Evolutionary conservation across 2,888 invertebrate species (phyloP).

Genomic region (Eristalis arbustorum): DNA sequence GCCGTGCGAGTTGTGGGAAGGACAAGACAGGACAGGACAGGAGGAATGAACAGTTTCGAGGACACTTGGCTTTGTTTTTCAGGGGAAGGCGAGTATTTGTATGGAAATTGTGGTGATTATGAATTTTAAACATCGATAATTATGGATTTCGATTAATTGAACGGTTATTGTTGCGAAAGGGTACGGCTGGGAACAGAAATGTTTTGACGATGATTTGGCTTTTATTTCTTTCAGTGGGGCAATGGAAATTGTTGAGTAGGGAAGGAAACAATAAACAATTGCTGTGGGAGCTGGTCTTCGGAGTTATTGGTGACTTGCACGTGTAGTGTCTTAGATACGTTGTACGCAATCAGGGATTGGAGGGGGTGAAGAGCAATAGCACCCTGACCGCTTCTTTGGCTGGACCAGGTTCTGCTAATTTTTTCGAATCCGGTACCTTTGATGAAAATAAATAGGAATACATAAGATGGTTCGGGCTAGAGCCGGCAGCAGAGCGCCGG

Average conservation of each 20-base stretch:
- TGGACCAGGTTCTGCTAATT: too few relatives aligned
- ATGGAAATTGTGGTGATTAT: slow-evolving; percentile 45
- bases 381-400: too few relatives aligned
- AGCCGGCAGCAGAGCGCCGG: too few relatives aligned
- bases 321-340: too few relatives aligned
- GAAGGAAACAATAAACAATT: not conserved
- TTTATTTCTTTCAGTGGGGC: not conserved
- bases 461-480: too few relatives aligned
- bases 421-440: too few relatives aligned
- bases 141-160: slow-evolving; percentile 41
- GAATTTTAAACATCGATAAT: slow-evolving; percentile 41
- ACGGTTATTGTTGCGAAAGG: not conserved
- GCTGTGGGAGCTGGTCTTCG: too few relatives aligned
- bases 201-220: not conserved
- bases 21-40: too few relatives aligned
- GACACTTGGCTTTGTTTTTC: slow-evolving; percentile 13
- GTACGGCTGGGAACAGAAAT: slow-evolving; percentile 3
- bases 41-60: not conserved
- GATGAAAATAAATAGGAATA: too few relatives aligned
- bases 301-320: too few relatives aligned
- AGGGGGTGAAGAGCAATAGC: too few relatives aligned
- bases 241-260: not conserved
- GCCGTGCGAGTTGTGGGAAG: not conserved
- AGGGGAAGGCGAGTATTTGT: slow-evolving; percentile 1
- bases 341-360: too few relatives aligned